These are phyloP conservation scores for Drosophila kambysellisi DNA, from an alignment of 2,888 invertebrate species.

Conservation along the genomic window DNA sequence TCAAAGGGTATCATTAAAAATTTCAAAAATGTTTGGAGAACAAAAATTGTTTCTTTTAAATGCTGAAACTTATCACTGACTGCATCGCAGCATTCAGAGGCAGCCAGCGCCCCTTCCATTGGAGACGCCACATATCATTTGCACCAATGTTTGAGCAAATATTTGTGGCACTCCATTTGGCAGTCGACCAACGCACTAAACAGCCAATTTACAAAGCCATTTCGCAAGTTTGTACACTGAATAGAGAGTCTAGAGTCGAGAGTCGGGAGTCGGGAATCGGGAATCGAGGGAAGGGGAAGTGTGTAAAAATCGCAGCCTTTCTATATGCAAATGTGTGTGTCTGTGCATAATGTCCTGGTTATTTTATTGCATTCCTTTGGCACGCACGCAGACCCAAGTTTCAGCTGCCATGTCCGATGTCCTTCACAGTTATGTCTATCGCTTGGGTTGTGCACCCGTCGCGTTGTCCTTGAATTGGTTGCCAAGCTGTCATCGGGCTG, in stretches of 20 bases:
- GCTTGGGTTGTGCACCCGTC: slow-evolving; percentile 41
- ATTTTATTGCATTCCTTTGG: slow-evolving; percentile 67
- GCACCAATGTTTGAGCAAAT: slow-evolving; percentile 33
- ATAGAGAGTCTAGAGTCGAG: slow-evolving; percentile 11
- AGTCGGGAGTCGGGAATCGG: neutral
- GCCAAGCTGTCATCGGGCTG: slow-evolving; percentile 31
- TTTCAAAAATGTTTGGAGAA: neutral
- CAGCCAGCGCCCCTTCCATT: neutral
- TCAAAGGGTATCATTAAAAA: neutral
- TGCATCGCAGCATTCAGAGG: neutral
- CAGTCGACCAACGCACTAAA: slow-evolving; percentile 9
- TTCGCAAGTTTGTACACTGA: slow-evolving; percentile 23
- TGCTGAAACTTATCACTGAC: neutral
- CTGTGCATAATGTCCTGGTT: slow-evolving; percentile 61
- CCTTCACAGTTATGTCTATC: slow-evolving; percentile 4
- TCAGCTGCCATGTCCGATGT: slow-evolving; percentile 15
- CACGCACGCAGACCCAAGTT: slow-evolving; percentile 46
- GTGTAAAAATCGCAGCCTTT: slow-evolving; percentile 34
- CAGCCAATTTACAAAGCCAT: slow-evolving; percentile 3
- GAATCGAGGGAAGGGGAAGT: slow-evolving; percentile 2
- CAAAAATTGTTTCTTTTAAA: neutral
- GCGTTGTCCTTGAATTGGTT: slow-evolving; percentile 57
- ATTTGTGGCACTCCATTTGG: slow-evolving; percentile 47
- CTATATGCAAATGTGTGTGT: slow-evolving; percentile 61
- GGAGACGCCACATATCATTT: slow-evolving; percentile 23